phyloP scores from a whole-genome alignment of 2,888 invertebrate species.

The Protonemura montana region DNA sequence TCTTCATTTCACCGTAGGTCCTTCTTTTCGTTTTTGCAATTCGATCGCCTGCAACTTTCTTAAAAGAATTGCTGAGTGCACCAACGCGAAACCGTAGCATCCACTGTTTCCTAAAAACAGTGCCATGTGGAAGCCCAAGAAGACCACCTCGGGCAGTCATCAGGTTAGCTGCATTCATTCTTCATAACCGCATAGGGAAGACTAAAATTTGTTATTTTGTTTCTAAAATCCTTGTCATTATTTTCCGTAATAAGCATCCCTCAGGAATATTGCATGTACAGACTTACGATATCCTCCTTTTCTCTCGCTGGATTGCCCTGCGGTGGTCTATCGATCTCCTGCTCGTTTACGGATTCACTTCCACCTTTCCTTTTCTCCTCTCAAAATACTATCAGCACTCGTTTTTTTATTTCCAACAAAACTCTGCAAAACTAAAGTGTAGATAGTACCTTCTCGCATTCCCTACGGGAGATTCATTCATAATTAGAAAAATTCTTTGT shows the following conservation, averaged over 20 bases:
- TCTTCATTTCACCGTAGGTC: too few relatives aligned
- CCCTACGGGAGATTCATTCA: conserved; percentile 20
- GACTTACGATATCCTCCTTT: not conserved
- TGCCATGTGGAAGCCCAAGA: not conserved
- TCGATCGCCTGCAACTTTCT: not conserved
- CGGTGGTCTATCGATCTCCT: conserved; percentile 21
- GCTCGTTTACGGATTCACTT: not conserved
- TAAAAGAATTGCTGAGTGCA: not conserved
- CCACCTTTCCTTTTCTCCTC: conserved; percentile 8
- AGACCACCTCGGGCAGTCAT: not conserved
- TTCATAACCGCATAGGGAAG: not conserved
- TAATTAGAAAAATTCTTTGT: conserved; percentile 7
- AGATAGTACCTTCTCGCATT: not conserved
- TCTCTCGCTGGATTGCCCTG: not conserved
- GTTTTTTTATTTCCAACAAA: not conserved
- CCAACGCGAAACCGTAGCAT: not conserved
- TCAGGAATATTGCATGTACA: conserved; percentile 7
- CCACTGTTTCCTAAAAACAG: not conserved
- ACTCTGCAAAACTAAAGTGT: conserved; percentile 14
- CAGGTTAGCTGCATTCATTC: not conserved
- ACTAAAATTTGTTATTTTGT: not conserved
- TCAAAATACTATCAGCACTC: not conserved
- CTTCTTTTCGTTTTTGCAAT: not conserved
- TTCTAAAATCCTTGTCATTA: conserved; percentile 21
- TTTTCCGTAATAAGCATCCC: conserved; percentile 19